These are phyloP conservation scores for Enteromius anoplus DNA, from an alignment of 2,797 vertebrate genomes.

Conservation along the genomic window DNA sequence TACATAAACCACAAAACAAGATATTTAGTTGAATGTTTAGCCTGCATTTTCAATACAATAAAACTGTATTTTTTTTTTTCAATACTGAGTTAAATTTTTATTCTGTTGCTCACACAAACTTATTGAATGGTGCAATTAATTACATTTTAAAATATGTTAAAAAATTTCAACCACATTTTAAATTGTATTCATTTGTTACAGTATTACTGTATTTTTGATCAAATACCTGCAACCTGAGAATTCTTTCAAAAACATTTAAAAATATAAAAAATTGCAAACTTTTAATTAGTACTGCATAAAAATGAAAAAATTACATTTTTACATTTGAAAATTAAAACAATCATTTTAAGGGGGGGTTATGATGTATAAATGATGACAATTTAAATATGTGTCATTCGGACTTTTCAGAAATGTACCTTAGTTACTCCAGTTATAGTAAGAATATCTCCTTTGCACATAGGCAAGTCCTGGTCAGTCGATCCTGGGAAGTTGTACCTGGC, in stretches of 20 bases:
- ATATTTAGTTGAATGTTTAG: neutral
- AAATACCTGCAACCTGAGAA: neutral
- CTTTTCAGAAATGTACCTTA: constrained; percentile 79
- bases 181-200: no score
- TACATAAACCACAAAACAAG: neutral
- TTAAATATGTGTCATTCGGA: neutral
- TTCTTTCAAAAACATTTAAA: neutral
- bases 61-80: neutral
- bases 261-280: neutral
- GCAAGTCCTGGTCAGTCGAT: constrained; percentile 91
- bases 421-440: constrained; percentile 93
- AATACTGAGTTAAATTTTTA: neutral
- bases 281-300: neutral
- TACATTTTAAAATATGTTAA: no score
- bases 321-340: neutral
- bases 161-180: no score
- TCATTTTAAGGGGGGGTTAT: neutral
- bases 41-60: neutral
- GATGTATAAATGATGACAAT: neutral
- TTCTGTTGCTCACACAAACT: neutral
- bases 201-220: neutral
- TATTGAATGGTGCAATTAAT: neutral
- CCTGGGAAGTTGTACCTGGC: constrained; percentile 96
- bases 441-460: constrained; percentile 94
- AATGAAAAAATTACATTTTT: neutral